Percentiles rank a stretch among this genome's conserved stretches.
Conservation (phyloP, 2,888 invertebrate species). For the Cryptops parisi region DNA sequence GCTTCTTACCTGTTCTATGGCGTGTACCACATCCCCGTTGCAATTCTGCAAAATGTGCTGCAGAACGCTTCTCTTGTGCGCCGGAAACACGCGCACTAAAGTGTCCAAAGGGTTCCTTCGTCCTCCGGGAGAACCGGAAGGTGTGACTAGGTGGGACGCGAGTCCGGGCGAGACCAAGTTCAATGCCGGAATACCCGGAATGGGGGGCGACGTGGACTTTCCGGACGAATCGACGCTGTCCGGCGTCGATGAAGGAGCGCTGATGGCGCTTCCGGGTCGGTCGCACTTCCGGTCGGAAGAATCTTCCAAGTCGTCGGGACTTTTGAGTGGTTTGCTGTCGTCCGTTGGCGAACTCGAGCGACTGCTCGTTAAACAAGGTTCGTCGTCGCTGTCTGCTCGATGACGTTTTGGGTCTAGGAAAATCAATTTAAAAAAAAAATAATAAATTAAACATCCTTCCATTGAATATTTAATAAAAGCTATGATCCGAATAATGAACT, state of each 20-base stretch:
- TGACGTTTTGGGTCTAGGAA: slow-evolving; percentile 13
- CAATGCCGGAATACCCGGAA: slow-evolving; percentile 1
- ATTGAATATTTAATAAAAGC: too few species aligned
- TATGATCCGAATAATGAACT: too few species aligned
- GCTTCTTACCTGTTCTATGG: slow-evolving; percentile 67
- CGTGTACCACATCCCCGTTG: slow-evolving; percentile 77
- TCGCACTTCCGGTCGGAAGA: slow-evolving; percentile 1
- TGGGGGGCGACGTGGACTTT: background rate
- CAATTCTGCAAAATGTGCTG: slow-evolving; percentile 68
- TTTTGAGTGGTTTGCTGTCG: background rate
- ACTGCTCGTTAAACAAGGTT: slow-evolving; percentile 6
- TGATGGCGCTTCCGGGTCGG: slow-evolving; percentile 6
- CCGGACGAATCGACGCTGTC: slow-evolving; percentile 11
- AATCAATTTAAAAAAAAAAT: background rate
- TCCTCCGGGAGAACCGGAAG: slow-evolving; percentile 7
- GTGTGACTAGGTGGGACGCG: too few species aligned
- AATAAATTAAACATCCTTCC: background rate
- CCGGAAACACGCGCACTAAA: slow-evolving; percentile 74
- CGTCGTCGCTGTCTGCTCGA: slow-evolving; percentile 17
- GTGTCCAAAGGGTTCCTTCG: slow-evolving; percentile 55
- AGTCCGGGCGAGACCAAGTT: background rate
- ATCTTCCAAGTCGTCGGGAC: slow-evolving; percentile 3
- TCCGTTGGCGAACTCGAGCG: slow-evolving; percentile 11
- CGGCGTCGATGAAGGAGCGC: slow-evolving; percentile 13
- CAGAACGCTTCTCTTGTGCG: slow-evolving; percentile 68